Percentiles rank a stretch among this genome's conserved stretches.
phyloP scores from a whole-genome alignment of 2,797 vertebrate genomes.

The Sandelia bainsii region DNA sequence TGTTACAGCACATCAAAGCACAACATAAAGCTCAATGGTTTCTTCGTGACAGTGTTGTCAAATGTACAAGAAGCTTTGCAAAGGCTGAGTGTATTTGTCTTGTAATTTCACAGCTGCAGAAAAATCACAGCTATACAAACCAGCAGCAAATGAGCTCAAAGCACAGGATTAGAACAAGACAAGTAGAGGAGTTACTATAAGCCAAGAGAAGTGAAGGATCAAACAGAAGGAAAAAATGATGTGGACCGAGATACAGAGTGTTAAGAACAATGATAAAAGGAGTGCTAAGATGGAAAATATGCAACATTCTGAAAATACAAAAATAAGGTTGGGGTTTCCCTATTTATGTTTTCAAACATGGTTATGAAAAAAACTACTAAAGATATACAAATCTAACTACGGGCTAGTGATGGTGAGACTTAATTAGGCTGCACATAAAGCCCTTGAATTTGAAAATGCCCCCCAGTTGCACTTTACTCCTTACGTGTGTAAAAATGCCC shows the following conservation, averaged over 20 bases:
- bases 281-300: slow-evolving; percentile 40
- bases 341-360: slow-evolving; percentile 3
- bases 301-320: slow-evolving; percentile 1
- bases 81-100: slow-evolving; percentile 47
- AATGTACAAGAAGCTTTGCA: slow-evolving; percentile 41
- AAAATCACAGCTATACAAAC: slow-evolving; percentile 56
- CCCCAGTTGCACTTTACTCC: slow-evolving; percentile 1
- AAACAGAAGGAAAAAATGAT: slow-evolving; percentile 61
- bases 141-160: slow-evolving; percentile 48
- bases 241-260: background rate
- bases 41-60: slow-evolving; percentile 25
- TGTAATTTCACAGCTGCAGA: slow-evolving; percentile 55
- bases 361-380: slow-evolving; percentile 8
- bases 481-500: slow-evolving; percentile 22
- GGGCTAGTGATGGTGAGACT: slow-evolving; percentile 2
- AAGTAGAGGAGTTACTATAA: slow-evolving; percentile 37
- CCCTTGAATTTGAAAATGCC: slow-evolving; percentile 13
- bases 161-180: slow-evolving; percentile 56
- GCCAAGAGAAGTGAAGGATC: slow-evolving; percentile 45
- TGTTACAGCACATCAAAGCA: slow-evolving; percentile 34
- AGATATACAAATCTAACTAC: background rate
- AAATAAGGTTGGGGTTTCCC: background rate
- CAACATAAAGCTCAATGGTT: background rate
- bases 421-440: slow-evolving; percentile 22
- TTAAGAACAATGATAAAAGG: background rate